Evolutionary conservation across 2,888 invertebrate species (phyloP).

Genomic region (Tetrapedia diversipes): DNA sequence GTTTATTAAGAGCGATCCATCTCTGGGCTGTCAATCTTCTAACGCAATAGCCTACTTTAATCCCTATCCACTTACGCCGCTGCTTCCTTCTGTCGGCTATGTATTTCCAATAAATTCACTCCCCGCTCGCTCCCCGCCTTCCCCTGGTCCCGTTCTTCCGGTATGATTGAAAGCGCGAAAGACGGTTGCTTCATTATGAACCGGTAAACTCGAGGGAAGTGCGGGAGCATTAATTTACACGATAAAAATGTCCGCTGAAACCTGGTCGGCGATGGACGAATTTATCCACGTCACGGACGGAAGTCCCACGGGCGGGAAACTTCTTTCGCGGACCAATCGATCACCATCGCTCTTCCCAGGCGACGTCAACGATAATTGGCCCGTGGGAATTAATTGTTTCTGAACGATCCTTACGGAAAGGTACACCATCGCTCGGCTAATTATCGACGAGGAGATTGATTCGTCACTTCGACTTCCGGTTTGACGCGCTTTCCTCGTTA

Average conservation of each 20-base stretch:
- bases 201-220: background rate
- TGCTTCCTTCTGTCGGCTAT: background rate
- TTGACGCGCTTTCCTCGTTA: background rate
- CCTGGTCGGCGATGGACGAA: slow-evolving; percentile 18
- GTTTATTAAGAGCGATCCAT: slow-evolving; percentile 63
- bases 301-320: slow-evolving; percentile 11
- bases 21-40: slow-evolving; percentile 45
- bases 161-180: background rate
- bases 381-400: slow-evolving; percentile 51
- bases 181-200: background rate
- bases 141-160: too few species aligned
- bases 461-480: background rate
- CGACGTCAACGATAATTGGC: slow-evolving; percentile 48
- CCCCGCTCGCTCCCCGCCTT: background rate
- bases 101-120: background rate
- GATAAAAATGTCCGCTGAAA: slow-evolving; percentile 29
- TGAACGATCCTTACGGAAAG: slow-evolving; percentile 11
- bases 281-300: slow-evolving; percentile 52
- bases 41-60: background rate
- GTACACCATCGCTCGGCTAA: slow-evolving; percentile 6
- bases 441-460: slow-evolving; percentile 29
- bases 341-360: slow-evolving; percentile 50
- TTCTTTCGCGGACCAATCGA: slow-evolving; percentile 55
- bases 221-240: slow-evolving; percentile 37
- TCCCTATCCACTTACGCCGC: slow-evolving; percentile 18